These are phyloP conservation scores for Eupithecia tripunctaria DNA, from an alignment of 2,888 invertebrate species.

Conservation along the genomic window DNA sequence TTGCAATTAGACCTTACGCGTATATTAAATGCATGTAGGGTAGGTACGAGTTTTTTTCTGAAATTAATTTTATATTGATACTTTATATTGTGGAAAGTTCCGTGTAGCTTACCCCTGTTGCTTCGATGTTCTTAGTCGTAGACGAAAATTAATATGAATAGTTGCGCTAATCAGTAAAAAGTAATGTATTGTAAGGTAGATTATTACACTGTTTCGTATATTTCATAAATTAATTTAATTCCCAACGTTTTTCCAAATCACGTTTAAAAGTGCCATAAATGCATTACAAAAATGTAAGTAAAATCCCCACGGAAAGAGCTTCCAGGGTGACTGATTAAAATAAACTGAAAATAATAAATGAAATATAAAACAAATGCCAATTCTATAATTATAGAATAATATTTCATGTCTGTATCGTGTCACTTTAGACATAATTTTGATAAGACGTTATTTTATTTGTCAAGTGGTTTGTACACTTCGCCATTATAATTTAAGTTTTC, in stretches of 20 bases:
- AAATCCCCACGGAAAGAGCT: conserved; percentile 29
- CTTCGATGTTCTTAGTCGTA: conserved; percentile 30
- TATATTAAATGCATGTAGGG: neutral
- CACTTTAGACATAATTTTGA: conserved; percentile 20
- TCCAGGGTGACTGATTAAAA: conserved; percentile 37
- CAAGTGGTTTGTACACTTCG: neutral
- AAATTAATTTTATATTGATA: neutral
- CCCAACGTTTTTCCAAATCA: conserved; percentile 17
- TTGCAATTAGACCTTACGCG: conserved; percentile 7
- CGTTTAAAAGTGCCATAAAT: conserved; percentile 27
- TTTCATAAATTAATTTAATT: conserved; percentile 15
- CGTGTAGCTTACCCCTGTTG: conserved; percentile 15
- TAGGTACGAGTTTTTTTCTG: neutral
- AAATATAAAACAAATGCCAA: conserved; percentile 28
- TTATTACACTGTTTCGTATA: conserved; percentile 29
- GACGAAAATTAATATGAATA: conserved; percentile 22
- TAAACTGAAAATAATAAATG: conserved; percentile 23
- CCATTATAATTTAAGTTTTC: neutral
- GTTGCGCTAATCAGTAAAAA: conserved; percentile 17
- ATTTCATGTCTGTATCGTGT: conserved; percentile 27
- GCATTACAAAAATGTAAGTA: conserved; percentile 9
- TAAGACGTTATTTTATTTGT: neutral
- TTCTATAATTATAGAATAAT: conserved; percentile 24
- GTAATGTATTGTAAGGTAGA: conserved; percentile 24
- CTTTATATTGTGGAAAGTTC: conserved; percentile 12